Base-by-base conservation (phyloP, 2,113 vertebrate genomes). In the Illadopsis cleaveri region DNA sequence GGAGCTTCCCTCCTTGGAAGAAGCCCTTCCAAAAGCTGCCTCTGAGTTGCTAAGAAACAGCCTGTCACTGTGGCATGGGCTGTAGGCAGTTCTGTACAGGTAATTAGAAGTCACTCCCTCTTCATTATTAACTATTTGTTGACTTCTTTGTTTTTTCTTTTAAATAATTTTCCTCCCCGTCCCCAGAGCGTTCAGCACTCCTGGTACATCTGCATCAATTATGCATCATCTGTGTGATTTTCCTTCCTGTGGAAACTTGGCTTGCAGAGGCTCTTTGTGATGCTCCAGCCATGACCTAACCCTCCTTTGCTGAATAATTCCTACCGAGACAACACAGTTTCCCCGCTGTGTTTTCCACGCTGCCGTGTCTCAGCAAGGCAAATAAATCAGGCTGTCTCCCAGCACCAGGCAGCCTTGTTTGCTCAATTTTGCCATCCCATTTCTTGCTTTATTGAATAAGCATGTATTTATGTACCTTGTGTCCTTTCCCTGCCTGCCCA, bases 371-470 rank as follows among this genome's bases (percentile, higher is more conserved):
- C 95, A 92, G 92, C 85, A 57, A 94, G 92, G 85, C 92, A 90
- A 77, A 96, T 92, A 95, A 90, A 93, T 92, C 85, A 85, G 94
- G 58, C 91, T 89, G 84, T 87, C 87, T 93, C 91, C 93, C 87
- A 38, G 61, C 90, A 58, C 71, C 33, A 1, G 82, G 75, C 94
- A 96, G 88, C 79, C 85, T 90, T 92, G 88, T 96, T 95, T 92
- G 94, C 90, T 97, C 96, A 82, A 77, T 92, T 90, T 93, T 92
- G 82, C 86, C 1, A 0, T 92, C 90, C 89, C 83, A 71, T 93
- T 90, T 96, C 94, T 95, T 65, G 90, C 88, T 93, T 90, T 94
- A 92, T 94, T 91, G 91, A 90, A 90, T 90, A 90, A 93, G 89
- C 69, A 70, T 75, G 80, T 89, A 77, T 89, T 95, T 90, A 88